phyloP scores from a whole-genome alignment of 1,140 invertebrate genomes.

The Drosophila gunungcola region DNA sequence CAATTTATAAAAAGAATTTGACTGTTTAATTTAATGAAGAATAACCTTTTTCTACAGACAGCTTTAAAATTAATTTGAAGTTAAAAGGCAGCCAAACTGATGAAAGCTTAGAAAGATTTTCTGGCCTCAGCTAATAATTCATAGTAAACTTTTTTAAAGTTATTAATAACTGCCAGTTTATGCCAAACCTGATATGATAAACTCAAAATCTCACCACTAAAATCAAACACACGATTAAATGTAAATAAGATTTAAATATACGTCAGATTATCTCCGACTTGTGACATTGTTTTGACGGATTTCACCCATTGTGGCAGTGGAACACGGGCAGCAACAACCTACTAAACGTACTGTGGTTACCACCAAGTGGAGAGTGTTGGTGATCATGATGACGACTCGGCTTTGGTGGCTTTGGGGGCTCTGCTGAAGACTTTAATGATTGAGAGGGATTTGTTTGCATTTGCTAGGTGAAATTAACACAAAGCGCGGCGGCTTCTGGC shows the following conservation, averaged over 20 bases:
- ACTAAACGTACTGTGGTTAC: constrained; percentile 16
- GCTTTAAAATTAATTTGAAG: no score
- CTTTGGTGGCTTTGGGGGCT: constrained; percentile 1
- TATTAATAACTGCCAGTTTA: background rate
- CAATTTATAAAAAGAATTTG: no score
- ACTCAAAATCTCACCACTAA: constrained; percentile 9
- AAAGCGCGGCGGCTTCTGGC: constrained; percentile 38
- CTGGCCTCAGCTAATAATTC: background rate
- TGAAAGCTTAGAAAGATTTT: background rate
- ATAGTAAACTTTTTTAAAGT: background rate
- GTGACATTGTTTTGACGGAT: constrained; percentile 32
- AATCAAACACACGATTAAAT: background rate
- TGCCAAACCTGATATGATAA: background rate
- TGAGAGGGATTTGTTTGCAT: constrained; percentile 68
- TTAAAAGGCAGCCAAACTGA: no score
- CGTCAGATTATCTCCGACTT: constrained; percentile 15
- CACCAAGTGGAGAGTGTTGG: constrained; percentile 40
- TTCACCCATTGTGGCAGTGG: constrained; percentile 45
- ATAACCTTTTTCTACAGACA: no score
- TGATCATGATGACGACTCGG: constrained; percentile 10
- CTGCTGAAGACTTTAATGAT: constrained; percentile 45
- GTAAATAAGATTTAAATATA: constrained; percentile 16
- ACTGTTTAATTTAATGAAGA: no score
- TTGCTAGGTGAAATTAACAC: constrained; percentile 64
- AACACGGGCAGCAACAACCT: constrained; percentile 5